Percentiles rank a stretch among this genome's conserved stretches.
phyloP scores from a whole-genome alignment of 2,888 invertebrate genomes.

The Nemapogon koenigi region DNA sequence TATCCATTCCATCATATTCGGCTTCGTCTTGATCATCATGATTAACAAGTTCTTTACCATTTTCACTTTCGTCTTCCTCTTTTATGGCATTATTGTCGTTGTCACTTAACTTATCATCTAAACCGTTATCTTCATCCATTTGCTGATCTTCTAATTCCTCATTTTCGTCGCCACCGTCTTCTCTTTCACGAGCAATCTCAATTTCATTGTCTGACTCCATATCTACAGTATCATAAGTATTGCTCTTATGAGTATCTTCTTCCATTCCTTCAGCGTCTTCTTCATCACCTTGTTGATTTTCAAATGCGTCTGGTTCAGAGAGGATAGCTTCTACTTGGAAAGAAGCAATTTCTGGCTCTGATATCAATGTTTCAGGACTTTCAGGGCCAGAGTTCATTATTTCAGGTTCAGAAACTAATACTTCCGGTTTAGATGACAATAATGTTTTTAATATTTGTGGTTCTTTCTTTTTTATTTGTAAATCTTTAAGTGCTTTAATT shows the following conservation, averaged over 20 bases:
- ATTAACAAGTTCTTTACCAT: constrained; percentile 16
- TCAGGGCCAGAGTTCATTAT: constrained; percentile 56
- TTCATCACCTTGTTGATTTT: constrained; percentile 27
- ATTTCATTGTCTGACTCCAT: constrained; percentile 60
- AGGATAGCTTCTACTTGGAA: constrained; percentile 59
- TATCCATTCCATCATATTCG: constrained; percentile 27
- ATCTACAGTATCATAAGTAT: constrained; percentile 49
- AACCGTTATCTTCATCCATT: constrained; percentile 27
- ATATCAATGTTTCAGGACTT: constrained; percentile 57
- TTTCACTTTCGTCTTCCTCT: constrained; percentile 11
- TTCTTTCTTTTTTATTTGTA: constrained; percentile 57
- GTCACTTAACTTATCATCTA: constrained; percentile 14
- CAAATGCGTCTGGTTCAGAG: constrained; percentile 48
- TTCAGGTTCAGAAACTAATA: constrained; percentile 54
- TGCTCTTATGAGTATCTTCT: constrained; percentile 32
- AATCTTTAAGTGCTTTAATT: constrained; percentile 57
- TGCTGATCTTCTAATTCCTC: constrained; percentile 18
- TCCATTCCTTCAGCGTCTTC: constrained; percentile 33
- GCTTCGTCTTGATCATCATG: constrained; percentile 16
- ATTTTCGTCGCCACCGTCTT: constrained; percentile 3
- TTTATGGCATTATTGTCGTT: not conserved
- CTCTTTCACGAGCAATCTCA: constrained; percentile 42
- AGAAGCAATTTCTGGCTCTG: constrained; percentile 57
- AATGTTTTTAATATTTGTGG: constrained; percentile 59
- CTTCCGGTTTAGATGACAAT: constrained; percentile 51